phyloP scores from a whole-genome alignment of 2,797 vertebrate genomes.

The Acanthornis magna region DNA sequence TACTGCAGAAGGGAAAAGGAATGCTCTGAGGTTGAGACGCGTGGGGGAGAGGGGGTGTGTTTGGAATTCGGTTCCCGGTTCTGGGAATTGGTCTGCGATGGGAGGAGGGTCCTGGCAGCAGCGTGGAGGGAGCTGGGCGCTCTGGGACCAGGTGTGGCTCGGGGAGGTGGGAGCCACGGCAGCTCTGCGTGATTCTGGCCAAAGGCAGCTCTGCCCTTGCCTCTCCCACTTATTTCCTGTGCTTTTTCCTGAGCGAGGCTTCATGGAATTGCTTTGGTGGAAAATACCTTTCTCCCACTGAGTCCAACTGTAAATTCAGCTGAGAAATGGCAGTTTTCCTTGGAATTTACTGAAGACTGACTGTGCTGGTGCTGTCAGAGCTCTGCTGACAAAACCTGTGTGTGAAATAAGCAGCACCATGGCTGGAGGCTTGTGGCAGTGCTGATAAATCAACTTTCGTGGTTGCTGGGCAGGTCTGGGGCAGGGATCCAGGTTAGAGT shows the following conservation, averaged over 20 bases:
- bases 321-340: not conserved
- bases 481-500: not conserved
- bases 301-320: not conserved
- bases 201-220: not conserved
- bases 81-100: not conserved
- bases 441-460: not conserved
- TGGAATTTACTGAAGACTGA: not conserved
- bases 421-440: not conserved
- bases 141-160: not conserved
- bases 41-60: not conserved
- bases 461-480: not conserved
- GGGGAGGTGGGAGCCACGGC: conserved; percentile 30
- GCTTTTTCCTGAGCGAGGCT: not conserved
- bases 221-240: not conserved
- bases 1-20: not conserved
- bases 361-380: not conserved
- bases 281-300: not conserved
- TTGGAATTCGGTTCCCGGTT: not conserved
- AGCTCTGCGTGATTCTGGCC: not conserved
- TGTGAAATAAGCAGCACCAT: not conserved
- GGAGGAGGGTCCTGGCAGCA: not conserved
- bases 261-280: not conserved
- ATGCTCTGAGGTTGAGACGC: not conserved
- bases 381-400: not conserved
- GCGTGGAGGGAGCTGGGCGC: not conserved